These are phyloP conservation scores for Pogonognathellus flavescens DNA, from an alignment of 1,140 invertebrate species.

Conservation along the genomic window DNA sequence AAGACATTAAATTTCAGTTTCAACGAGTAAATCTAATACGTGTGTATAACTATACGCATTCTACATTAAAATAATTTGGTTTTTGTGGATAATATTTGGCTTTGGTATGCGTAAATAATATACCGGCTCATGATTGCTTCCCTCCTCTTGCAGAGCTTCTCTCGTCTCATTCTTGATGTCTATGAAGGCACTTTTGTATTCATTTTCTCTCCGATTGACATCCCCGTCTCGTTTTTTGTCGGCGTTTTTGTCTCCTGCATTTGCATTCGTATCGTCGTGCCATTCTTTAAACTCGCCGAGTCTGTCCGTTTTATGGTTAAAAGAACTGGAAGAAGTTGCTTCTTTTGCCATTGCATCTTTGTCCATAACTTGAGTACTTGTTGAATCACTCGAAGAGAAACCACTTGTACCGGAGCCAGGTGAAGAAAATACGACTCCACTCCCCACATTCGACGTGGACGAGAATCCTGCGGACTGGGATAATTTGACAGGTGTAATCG, in stretches of 20 bases:
- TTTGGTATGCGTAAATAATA: conserved; percentile 68
- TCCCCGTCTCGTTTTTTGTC: conserved; percentile 15
- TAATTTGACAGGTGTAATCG: conserved; percentile 60
- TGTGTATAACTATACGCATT: no score
- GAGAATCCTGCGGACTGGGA: conserved; percentile 17
- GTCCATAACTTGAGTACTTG: conserved; percentile 20
- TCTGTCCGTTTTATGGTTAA: conserved; percentile 28
- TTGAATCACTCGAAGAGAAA: conserved; percentile 28
- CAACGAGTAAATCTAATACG: no score
- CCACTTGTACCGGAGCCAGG: background rate
- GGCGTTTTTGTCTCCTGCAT: background rate
- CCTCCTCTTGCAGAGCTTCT: conserved; percentile 76
- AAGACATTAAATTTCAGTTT: no score
- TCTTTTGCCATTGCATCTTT: conserved; percentile 27
- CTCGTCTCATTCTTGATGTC: conserved; percentile 74
- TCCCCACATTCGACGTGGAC: background rate
- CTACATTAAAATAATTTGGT: no score
- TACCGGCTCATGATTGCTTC: conserved; percentile 79
- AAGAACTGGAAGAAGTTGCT: background rate
- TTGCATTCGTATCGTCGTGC: background rate
- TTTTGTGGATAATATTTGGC: no score
- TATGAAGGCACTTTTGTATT: conserved; percentile 52
- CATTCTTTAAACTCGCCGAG: conserved; percentile 36
- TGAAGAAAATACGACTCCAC: background rate
- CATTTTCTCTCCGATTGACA: conserved; percentile 22